A percentile compares a stretch with the other conserved stretches of the same genome.
Evolutionary conservation across 1,140 invertebrate genomes (phyloP).

Genomic region (Drosophila sproati): DNA sequence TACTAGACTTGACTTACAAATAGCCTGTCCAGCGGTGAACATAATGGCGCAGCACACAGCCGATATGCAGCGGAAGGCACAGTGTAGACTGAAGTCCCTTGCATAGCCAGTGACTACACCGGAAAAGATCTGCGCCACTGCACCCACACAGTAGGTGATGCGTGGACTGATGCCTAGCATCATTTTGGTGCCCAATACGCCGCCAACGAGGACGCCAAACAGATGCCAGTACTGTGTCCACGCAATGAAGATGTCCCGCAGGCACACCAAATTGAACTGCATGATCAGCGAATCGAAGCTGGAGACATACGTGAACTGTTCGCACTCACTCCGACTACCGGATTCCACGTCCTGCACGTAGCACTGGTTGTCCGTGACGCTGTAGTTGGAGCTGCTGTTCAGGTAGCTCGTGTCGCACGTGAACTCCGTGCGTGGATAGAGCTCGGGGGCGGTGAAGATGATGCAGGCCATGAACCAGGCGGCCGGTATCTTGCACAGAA

Average conservation of each 20-base stretch:
- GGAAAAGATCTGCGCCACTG: conserved; percentile 77
- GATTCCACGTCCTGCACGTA: conserved; percentile 57
- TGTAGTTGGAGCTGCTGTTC: conserved; percentile 34
- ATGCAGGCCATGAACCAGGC: conserved; percentile 85
- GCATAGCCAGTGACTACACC: conserved; percentile 83
- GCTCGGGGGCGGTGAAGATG: conserved; percentile 80
- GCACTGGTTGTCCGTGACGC: conserved; percentile 63
- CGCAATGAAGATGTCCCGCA: conserved; percentile 83
- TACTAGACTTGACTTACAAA: conserved; percentile 68
- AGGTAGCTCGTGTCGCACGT: conserved; percentile 61
- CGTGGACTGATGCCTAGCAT: conserved; percentile 83
- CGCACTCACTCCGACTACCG: conserved; percentile 53
- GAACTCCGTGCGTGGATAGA: conserved; percentile 71
- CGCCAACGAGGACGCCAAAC: conserved; percentile 84
- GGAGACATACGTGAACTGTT: conserved; percentile 64
- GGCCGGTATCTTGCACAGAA: conserved; percentile 84
- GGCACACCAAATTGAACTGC: conserved; percentile 84
- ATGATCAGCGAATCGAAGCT: conserved; percentile 80
- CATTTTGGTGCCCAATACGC: conserved; percentile 81
- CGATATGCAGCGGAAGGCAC: conserved; percentile 79
- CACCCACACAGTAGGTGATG: conserved; percentile 80
- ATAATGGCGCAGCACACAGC: conserved; percentile 84
- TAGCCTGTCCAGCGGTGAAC: conserved; percentile 81
- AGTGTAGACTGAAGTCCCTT: conserved; percentile 80
- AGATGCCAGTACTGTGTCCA: conserved; percentile 85